phyloP scores from a whole-genome alignment of 2,113 vertebrate genomes.

The Cinclus cinclus region DNA sequence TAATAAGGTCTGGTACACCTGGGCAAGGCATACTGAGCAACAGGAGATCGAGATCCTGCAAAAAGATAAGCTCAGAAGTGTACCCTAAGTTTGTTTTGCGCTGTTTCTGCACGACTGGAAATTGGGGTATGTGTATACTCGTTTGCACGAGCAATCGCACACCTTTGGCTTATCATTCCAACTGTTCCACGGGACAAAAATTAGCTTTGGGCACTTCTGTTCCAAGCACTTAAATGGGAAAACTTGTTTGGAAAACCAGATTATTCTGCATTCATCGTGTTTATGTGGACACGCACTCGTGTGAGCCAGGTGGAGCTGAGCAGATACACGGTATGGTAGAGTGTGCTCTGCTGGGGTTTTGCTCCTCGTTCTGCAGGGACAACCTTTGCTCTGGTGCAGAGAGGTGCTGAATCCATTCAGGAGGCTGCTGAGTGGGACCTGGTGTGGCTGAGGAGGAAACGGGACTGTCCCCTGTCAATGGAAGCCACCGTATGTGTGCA shows the following conservation, averaged over 20 bases:
- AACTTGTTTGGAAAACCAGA: not conserved
- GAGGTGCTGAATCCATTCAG: not conserved
- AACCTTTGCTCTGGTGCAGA: not conserved
- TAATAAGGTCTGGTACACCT: not conserved
- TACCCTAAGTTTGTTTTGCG: not conserved
- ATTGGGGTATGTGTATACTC: not conserved
- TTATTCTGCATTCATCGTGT: not conserved
- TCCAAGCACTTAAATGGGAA: not conserved
- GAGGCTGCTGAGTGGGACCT: not conserved
- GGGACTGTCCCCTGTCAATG: rapidly evolving
- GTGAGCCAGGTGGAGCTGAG: not conserved
- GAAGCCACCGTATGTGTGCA: not conserved
- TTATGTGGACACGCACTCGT: not conserved
- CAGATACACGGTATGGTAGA: rapidly evolving
- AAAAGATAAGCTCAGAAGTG: not conserved
- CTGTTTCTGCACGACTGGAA: not conserved
- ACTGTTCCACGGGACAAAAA: not conserved
- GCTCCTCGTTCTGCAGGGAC: not conserved
- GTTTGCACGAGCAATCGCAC: not conserved
- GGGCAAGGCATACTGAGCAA: not conserved
- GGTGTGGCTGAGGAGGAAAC: rapidly evolving
- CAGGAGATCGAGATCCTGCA: not conserved
- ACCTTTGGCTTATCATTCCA: not conserved
- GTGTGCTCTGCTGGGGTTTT: not conserved
- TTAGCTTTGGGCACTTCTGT: slow-evolving; percentile 3